Percentiles rank a stretch among this genome's conserved stretches.
These are phyloP conservation scores for Theodoxus fluviatilis DNA, from an alignment of 2,888 invertebrate genomes.

Conservation along the genomic window DNA sequence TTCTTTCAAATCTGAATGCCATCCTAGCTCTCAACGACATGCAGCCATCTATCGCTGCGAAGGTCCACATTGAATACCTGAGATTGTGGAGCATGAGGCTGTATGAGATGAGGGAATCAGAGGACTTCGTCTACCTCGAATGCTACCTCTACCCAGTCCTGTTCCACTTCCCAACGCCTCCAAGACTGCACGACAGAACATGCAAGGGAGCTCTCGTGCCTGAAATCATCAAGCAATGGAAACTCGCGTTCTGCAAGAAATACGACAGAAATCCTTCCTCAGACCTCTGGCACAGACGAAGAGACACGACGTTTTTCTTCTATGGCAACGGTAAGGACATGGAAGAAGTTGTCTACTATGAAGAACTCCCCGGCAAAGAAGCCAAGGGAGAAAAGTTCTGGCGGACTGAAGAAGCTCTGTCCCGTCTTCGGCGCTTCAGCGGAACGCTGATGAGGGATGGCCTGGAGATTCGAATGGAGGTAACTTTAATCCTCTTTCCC, in stretches of 20 bases:
- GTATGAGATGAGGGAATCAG: slow-evolving; percentile 32
- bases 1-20: too few relatives aligned
- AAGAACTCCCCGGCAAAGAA: slow-evolving; percentile 30
- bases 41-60: too few relatives aligned
- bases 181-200: slow-evolving; percentile 25
- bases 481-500: too few relatives aligned
- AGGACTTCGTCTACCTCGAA: slow-evolving; percentile 32
- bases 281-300: slow-evolving; percentile 33
- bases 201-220: slow-evolving; percentile 29
- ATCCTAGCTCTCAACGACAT: too few relatives aligned
- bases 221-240: slow-evolving; percentile 39
- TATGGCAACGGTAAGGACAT: slow-evolving; percentile 39
- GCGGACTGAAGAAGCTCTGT: slow-evolving; percentile 31
- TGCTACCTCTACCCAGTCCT: slow-evolving; percentile 37
- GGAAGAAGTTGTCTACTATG: slow-evolving; percentile 34
- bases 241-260: slow-evolving; percentile 38
- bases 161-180: slow-evolving; percentile 39
- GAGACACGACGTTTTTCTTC: slow-evolving; percentile 46
- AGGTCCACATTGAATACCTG: too few relatives aligned
- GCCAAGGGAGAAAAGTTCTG: slow-evolving; percentile 36
- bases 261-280: slow-evolving; percentile 39
- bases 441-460: slow-evolving; percentile 40
- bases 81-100: too few relatives aligned
- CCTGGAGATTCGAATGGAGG: too few relatives aligned
- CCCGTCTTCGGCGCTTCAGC: slow-evolving; percentile 34